Base-by-base conservation (phyloP, 2,797 vertebrate genomes). In the Betta splendens region DNA sequence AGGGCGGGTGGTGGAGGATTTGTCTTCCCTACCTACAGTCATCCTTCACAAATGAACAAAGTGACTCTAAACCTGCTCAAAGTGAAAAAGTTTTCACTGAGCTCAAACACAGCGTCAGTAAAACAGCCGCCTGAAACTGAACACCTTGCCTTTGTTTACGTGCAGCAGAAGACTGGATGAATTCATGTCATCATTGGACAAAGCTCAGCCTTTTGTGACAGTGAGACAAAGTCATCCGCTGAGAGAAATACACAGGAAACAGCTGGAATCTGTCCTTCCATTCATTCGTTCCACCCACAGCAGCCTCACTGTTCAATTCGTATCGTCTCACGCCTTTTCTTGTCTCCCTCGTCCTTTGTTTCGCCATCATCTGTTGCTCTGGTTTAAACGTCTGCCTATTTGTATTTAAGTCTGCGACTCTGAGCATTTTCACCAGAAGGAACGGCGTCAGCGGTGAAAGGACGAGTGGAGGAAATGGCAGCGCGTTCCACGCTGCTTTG, bases 401-500 rank as follows among this genome's bases (percentile, higher is more conserved):
- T 71, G 62, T 60, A 40, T 64, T 43, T 38, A 51, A 57, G 48
- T 75, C 32, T 40, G 57, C 69, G 59, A 58, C 52, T 75, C 56
- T 61, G 49, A 64, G 49, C 32, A 22, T 46, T 36, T 59, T 57
- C 40, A 15, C 25, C 20, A 25, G n/a, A 12, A 17, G 39, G 80
- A 63, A 61, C 37, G 23, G 73, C 76, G 78, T 76, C 77, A 40
- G 43, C 18, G 18, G 32, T 52, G 49, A 77, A 78, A 53, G 16
- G 9, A 31, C 81, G 45, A 54, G 66, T 31, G 62, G 50, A 66
- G 58, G 49, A 71, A 72, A 80, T 57, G 40, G 64, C 77, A 35
- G 44, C 10, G 53, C 75, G 79, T 87, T 80, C 80, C 72, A 50
- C 28, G 53, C 64, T 59, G 74, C 73, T 83, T 73, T 85, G 81